These are phyloP conservation scores for Murina feae DNA, from an alignment of 2,113 vertebrate genomes.

Conservation along the genomic window DNA sequence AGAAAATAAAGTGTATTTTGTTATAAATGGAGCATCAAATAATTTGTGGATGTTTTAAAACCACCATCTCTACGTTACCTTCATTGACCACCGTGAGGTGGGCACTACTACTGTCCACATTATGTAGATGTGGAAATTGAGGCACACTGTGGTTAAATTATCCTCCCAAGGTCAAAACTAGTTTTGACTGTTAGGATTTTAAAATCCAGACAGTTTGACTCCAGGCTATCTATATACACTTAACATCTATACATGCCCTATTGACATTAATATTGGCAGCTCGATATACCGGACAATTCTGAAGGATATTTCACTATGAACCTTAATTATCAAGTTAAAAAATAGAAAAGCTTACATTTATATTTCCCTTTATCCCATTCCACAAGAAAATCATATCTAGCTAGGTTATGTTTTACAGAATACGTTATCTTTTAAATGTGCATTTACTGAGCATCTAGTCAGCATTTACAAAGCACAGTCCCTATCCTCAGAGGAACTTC, in stretches of 20 bases:
- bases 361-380: neutral
- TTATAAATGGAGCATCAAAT: neutral
- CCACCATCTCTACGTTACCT: neutral
- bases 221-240: too few relatives aligned
- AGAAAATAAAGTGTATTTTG: neutral
- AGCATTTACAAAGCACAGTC: neutral
- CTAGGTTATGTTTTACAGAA: neutral
- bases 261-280: neutral
- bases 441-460: neutral
- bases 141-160: neutral
- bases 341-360: neutral
- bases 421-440: neutral
- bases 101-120: neutral
- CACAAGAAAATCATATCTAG: neutral
- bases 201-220: neutral
- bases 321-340: neutral
- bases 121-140: neutral
- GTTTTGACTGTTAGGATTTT: neutral
- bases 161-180: neutral
- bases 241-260: neutral
- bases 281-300: neutral
- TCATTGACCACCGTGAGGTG: neutral
- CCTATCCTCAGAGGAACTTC: neutral
- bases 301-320: neutral
- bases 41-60: neutral